A percentile compares a stretch with the other conserved stretches of the same genome.
Evolutionary conservation across 1,140 invertebrate species (phyloP).

Genomic region (Solen grandis): DNA sequence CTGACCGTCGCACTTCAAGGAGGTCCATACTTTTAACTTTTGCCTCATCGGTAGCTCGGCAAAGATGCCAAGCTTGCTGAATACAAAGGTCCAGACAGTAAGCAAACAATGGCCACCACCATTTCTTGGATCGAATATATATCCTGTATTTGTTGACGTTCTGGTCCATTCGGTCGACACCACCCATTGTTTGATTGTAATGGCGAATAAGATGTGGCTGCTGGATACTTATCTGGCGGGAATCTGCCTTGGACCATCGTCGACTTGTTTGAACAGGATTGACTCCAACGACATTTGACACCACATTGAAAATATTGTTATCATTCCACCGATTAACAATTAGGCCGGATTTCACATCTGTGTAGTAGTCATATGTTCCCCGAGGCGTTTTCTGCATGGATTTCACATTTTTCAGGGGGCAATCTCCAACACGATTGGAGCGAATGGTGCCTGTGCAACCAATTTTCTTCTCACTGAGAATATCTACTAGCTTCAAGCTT

Average conservation of each 20-base stretch:
- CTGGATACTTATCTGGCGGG: not conserved
- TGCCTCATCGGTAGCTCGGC: conserved; percentile 59
- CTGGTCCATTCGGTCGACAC: not conserved
- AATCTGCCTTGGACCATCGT: conserved; percentile 14
- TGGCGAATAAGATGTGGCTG: conserved; percentile 11
- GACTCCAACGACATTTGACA: not conserved
- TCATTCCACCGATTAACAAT: conserved; percentile 15
- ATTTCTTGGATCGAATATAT: not conserved
- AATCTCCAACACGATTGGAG: conserved; percentile 9
- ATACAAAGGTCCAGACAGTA: conserved; percentile 71
- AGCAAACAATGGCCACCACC: not conserved
- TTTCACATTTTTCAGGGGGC: not conserved
- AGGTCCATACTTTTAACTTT: conserved; percentile 60
- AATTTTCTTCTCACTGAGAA: conserved; percentile 2
- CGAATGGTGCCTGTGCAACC: conserved; percentile 20
- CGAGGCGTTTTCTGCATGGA: not conserved
- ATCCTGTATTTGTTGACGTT: not conserved
- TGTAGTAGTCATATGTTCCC: not conserved
- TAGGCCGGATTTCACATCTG: not conserved
- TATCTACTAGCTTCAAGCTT: conserved; percentile 29
- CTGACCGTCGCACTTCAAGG: conserved; percentile 8
- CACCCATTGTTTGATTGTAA: not conserved
- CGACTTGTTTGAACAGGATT: not conserved
- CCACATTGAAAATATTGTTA: conserved; percentile 10
- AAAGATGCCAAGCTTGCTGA: conserved; percentile 75